These are phyloP conservation scores for Montipora sp. DNA, from an alignment of 64 coral and sea anemone species.

Conservation along the genomic window DNA sequence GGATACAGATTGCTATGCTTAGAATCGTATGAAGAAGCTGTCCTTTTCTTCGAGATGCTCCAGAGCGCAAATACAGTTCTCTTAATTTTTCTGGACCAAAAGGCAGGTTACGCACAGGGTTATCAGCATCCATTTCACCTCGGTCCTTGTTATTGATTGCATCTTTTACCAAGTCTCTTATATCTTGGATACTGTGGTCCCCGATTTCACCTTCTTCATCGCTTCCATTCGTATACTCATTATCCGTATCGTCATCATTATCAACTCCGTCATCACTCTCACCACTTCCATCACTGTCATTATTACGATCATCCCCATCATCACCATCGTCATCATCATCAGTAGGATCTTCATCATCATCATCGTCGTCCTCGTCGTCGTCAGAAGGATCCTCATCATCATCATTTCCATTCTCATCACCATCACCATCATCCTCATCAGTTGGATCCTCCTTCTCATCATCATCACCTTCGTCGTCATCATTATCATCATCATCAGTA, in stretches of 20 bases:
- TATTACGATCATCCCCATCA: not conserved
- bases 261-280: not conserved
- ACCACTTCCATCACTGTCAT: not conserved
- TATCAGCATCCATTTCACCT: slow-evolving; percentile 8
- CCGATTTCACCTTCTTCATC: not conserved
- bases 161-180: not conserved
- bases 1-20: not conserved
- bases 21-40: not conserved
- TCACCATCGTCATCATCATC: not conserved
- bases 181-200: not conserved
- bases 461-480: not conserved
- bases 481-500: not conserved
- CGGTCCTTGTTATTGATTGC: not conserved
- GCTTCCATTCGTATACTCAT: not conserved
- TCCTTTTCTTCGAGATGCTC: not conserved
- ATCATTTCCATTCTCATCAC: not conserved
- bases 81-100: not conserved
- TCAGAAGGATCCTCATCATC: not conserved
- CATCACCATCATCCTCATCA: not conserved
- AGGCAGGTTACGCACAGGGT: not conserved
- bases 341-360: not conserved
- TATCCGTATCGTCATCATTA: not conserved
- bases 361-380: not conserved
- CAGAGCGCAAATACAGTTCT: not conserved
- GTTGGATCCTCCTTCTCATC: not conserved